phyloP scores from a whole-genome alignment of 53 echinoderm and acorn worm species.

The Paelopatides confundens region DNA sequence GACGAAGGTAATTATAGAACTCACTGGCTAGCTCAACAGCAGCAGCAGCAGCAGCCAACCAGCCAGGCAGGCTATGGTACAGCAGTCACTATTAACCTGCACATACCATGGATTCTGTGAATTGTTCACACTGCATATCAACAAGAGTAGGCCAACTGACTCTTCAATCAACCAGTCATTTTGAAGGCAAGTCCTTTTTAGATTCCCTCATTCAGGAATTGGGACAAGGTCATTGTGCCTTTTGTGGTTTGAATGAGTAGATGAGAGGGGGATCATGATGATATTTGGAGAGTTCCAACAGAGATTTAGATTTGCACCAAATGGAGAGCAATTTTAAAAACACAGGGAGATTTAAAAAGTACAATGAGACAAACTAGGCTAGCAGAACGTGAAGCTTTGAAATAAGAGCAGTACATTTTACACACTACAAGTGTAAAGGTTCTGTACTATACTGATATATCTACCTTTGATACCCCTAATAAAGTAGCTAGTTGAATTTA shows the following conservation, averaged over 20 bases:
- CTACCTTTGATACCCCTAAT: too few relatives aligned
- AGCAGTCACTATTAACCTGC: neutral
- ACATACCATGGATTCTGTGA: slow-evolving; percentile 24
- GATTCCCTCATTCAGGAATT: slow-evolving; percentile 12
- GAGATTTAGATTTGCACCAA: neutral
- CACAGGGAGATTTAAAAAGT: too few relatives aligned
- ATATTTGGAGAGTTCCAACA: neutral
- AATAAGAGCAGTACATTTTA: too few relatives aligned
- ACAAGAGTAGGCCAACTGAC: neutral
- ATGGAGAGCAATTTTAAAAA: neutral
- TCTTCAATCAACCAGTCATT: neutral
- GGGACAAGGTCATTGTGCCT: slow-evolving; percentile 40
- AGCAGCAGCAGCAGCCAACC: too few relatives aligned
- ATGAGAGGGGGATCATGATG: neutral
- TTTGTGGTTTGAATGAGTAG: neutral
- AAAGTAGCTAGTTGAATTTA: too few relatives aligned
- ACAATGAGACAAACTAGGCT: too few relatives aligned
- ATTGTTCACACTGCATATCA: slow-evolving; percentile 20
- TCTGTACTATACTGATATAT: too few relatives aligned
- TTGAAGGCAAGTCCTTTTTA: neutral
- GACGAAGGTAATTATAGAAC: too few relatives aligned
- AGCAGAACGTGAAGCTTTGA: too few relatives aligned
- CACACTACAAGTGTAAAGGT: too few relatives aligned
- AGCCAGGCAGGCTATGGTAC: too few relatives aligned
- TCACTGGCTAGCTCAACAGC: too few relatives aligned